phyloP scores from a whole-genome alignment of 2,888 invertebrate genomes.

The Eulithis prunata region DNA sequence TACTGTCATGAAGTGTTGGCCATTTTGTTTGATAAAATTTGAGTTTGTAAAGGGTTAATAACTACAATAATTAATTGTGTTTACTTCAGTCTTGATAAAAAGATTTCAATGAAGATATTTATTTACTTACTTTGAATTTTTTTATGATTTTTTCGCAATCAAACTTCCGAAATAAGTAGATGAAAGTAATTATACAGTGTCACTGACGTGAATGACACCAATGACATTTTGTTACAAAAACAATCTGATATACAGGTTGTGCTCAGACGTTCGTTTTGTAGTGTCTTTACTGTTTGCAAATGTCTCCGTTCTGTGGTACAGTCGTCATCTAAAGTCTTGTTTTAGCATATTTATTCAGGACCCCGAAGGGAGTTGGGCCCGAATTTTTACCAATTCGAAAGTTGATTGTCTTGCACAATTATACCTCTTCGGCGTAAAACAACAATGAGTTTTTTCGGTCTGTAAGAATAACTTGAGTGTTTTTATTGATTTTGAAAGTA shows the following conservation, averaged over 20 bases:
- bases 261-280: neutral
- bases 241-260: too few relatives aligned
- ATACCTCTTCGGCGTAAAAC: conserved; percentile 41
- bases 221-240: neutral
- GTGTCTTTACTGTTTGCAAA: conserved; percentile 15
- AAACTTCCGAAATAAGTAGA: too few relatives aligned
- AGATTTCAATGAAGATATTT: too few relatives aligned
- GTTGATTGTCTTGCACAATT: conserved; percentile 64
- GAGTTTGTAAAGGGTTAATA: neutral
- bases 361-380: conserved; percentile 48
- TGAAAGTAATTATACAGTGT: too few relatives aligned
- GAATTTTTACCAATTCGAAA: conserved; percentile 63
- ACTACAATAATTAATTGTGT: too few relatives aligned
- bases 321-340: conserved; percentile 59
- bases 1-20: neutral
- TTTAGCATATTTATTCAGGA: conserved; percentile 75
- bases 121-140: too few relatives aligned
- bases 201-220: too few relatives aligned
- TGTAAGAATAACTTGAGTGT: conserved; percentile 21
- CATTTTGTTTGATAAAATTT: neutral
- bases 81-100: too few relatives aligned
- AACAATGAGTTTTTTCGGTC: conserved; percentile 31
- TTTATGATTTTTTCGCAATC: too few relatives aligned
- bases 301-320: conserved; percentile 7
- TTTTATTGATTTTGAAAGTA: conserved; percentile 5